A percentile compares a stretch with the other conserved stretches of the same genome.
Evolutionary conservation across 2,113 vertebrate genomes (phyloP).

Genomic region (Pseudonaja textilis): DNA sequence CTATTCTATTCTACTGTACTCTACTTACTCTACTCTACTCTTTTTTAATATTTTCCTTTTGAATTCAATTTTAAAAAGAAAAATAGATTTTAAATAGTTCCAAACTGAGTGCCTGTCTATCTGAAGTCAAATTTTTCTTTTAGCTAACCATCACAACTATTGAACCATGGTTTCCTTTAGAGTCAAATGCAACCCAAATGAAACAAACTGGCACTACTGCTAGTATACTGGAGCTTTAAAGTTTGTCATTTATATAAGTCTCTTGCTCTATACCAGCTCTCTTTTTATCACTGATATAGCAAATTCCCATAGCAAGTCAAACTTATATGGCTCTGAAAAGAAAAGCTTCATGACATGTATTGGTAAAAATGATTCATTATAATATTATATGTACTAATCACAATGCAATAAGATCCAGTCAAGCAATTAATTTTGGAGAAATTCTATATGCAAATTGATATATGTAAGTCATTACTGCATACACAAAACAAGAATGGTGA

Average conservation of each 20-base stretch:
- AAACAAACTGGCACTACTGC: slow-evolving; percentile 9
- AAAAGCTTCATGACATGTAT: neutral
- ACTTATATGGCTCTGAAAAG: neutral
- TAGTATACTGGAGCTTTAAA: neutral
- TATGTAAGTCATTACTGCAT: slow-evolving; percentile 1
- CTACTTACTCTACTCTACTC: too few relatives aligned
- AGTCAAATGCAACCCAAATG: neutral
- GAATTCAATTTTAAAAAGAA: neutral
- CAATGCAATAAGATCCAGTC: neutral
- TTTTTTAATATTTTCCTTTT: neutral
- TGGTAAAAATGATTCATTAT: neutral
- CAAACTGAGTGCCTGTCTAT: neutral
- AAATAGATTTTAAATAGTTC: slow-evolving; percentile 6
- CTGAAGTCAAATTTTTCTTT: neutral
- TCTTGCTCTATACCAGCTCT: neutral
- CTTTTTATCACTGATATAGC: neutral
- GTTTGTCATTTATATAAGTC: slow-evolving; percentile 12
- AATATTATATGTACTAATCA: neutral
- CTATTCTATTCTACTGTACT: too few relatives aligned
- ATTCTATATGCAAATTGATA: neutral
- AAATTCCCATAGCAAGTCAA: neutral
- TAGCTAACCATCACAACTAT: neutral
- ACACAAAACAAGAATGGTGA: slow-evolving; percentile 9
- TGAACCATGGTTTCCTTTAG: neutral
- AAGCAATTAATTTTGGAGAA: neutral